Conservation (phyloP, 2,888 invertebrate species). For the Heliconius cydno region DNA sequence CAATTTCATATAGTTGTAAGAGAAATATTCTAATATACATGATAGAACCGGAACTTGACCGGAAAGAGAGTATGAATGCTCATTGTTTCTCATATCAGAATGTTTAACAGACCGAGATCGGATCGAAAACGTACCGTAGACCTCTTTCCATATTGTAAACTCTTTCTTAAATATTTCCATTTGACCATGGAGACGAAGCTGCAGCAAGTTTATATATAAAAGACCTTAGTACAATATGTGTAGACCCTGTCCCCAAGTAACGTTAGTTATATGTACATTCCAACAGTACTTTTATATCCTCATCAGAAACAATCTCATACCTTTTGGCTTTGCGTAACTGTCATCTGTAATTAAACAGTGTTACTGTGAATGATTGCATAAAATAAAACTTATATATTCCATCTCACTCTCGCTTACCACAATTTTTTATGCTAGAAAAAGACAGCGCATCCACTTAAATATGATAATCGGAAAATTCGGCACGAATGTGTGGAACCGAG, state of each 20-base stretch:
- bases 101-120: too few species aligned
- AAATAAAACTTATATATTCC: conserved; percentile 45
- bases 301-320: background rate
- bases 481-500: conserved; percentile 63
- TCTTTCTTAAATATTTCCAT: too few species aligned
- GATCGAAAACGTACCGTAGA: too few species aligned
- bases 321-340: conserved; percentile 36
- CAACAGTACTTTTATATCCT: background rate
- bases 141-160: too few species aligned
- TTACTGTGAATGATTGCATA: conserved; percentile 47
- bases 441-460: conserved; percentile 67
- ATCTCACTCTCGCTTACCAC: conserved; percentile 41
- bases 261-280: background rate
- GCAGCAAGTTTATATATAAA: background rate
- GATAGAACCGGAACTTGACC: too few species aligned
- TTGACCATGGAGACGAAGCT: too few species aligned
- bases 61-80: too few species aligned
- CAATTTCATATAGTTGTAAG: too few species aligned
- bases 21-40: too few species aligned
- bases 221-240: background rate
- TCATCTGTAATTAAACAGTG: conserved; percentile 45
- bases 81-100: too few species aligned
- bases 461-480: conserved; percentile 76
- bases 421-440: conserved; percentile 44
- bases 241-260: background rate